Percentiles rank a stretch among this genome's conserved stretches.
These are phyloP conservation scores for Lasiurus borealis DNA, from an alignment of 2,113 vertebrate genomes.

Conservation along the genomic window DNA sequence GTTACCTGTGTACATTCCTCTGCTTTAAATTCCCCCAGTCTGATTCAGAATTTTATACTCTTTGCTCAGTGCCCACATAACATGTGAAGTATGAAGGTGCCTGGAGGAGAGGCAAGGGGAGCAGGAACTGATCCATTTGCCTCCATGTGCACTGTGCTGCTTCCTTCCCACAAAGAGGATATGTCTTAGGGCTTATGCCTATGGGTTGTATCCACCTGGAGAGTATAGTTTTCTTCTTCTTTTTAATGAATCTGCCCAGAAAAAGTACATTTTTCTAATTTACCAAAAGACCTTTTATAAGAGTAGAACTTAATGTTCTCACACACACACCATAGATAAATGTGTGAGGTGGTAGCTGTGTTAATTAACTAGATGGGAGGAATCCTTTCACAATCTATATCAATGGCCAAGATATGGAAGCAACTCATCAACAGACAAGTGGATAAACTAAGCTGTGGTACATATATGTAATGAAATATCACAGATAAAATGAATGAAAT, in stretches of 20 bases:
- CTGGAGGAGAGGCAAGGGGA: rapidly evolving
- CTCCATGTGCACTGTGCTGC: background rate
- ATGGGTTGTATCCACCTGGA: background rate
- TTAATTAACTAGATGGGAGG: background rate
- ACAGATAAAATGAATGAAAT: background rate
- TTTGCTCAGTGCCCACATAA: rapidly evolving
- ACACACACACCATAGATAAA: background rate
- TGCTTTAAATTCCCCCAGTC: background rate
- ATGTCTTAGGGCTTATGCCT: background rate
- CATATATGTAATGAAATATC: background rate
- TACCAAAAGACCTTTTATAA: background rate
- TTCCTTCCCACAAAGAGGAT: background rate
- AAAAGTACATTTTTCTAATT: background rate
- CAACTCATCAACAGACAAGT: background rate
- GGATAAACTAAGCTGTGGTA: background rate
- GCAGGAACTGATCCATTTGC: background rate
- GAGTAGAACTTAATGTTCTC: background rate
- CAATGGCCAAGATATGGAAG: background rate
- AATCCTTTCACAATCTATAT: background rate
- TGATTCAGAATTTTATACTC: background rate
- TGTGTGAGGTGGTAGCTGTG: background rate
- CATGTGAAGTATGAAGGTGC: background rate
- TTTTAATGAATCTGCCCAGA: background rate
- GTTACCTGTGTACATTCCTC: background rate
- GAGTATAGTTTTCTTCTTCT: background rate